A percentile compares a stretch with the other conserved stretches of the same genome.
Evolutionary conservation across 1,140 invertebrate genomes (phyloP).

Genomic region (Temnothorax longispinosus): DNA sequence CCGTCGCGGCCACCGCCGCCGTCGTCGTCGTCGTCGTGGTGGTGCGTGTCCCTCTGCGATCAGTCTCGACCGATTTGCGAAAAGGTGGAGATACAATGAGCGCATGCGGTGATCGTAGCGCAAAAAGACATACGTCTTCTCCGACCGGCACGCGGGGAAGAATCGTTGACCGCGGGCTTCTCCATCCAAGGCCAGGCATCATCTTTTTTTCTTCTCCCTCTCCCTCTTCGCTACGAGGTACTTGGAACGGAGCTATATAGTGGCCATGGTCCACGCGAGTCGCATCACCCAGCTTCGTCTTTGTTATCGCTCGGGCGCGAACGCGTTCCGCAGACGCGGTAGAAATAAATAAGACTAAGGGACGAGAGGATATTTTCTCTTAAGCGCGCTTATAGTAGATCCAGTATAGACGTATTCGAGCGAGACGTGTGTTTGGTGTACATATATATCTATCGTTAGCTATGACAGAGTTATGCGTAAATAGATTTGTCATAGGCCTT

Average conservation of each 20-base stretch:
- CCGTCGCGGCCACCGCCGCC: background rate
- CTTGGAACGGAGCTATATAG: background rate
- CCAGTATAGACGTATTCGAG: background rate
- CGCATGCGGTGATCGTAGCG: slow-evolving; percentile 2
- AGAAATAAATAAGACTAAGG: slow-evolving; percentile 4
- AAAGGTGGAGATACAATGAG: background rate
- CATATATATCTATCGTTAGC: background rate
- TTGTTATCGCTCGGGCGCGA: slow-evolving; percentile 34
- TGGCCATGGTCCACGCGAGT: background rate
- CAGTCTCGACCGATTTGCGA: slow-evolving; percentile 18
- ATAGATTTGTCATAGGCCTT: slow-evolving; percentile 1
- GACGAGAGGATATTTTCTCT: background rate
- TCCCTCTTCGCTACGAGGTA: background rate
- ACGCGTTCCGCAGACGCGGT: background rate
- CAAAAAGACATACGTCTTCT: slow-evolving; percentile 47
- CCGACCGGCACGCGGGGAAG: background rate
- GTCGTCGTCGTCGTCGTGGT: background rate
- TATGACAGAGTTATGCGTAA: background rate
- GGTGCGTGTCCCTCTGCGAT: background rate
- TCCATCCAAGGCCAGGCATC: slow-evolving; percentile 40
- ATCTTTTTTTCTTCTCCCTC: background rate
- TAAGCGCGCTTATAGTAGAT: background rate
- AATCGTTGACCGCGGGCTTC: slow-evolving; percentile 50
- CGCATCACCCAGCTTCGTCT: background rate
- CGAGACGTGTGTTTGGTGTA: slow-evolving; percentile 13